A percentile compares a stretch with the other conserved stretches of the same genome.
Conservation (phyloP, 2,113 vertebrate species). For the Alouatta palliata region DNA sequence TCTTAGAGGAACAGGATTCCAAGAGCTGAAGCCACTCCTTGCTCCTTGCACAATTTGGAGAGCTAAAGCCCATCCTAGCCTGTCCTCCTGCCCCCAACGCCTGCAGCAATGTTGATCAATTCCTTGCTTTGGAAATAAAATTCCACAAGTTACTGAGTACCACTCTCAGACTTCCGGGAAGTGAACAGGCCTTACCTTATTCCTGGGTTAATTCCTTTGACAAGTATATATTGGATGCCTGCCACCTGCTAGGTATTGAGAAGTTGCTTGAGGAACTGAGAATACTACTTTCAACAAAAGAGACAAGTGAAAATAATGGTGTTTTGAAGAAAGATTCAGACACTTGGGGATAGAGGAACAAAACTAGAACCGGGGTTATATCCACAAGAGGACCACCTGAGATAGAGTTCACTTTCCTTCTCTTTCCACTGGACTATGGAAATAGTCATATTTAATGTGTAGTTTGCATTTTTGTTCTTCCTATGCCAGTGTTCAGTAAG, state of each 20-base stretch:
- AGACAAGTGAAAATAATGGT: background rate
- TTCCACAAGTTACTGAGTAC: background rate
- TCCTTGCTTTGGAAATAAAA: background rate
- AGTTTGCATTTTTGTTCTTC: background rate
- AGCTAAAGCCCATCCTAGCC: background rate
- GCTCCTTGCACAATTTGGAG: background rate
- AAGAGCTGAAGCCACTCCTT: background rate
- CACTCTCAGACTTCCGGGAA: background rate
- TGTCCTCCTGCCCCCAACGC: background rate
- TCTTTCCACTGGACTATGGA: background rate
- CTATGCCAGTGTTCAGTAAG: background rate
- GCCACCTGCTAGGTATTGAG: background rate
- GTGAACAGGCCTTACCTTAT: background rate
- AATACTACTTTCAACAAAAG: background rate
- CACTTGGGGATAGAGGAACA: background rate
- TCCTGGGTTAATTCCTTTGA: background rate
- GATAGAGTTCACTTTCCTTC: background rate
- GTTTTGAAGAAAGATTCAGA: background rate
- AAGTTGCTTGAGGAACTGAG: background rate
- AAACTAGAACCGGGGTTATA: background rate
- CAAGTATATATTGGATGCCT: background rate
- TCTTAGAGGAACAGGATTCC: background rate
- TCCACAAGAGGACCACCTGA: background rate
- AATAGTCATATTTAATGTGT: background rate
- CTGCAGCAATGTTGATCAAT: background rate